Evolutionary conservation across 1,140 invertebrate genomes (phyloP).

Genomic region (Planococcus citri): DNA sequence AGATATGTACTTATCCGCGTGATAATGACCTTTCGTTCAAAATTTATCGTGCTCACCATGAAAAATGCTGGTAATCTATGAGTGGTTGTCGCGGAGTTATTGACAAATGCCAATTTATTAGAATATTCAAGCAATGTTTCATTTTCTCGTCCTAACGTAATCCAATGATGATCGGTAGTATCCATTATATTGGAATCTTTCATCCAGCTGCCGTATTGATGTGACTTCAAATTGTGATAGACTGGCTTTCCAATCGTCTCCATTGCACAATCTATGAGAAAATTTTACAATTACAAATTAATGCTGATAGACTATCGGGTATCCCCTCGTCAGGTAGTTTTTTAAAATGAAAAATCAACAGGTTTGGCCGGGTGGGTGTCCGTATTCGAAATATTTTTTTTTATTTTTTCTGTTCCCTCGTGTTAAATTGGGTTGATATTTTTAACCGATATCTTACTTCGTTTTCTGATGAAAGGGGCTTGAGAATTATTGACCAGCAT

Average conservation of each 20-base stretch:
- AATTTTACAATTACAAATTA: not conserved
- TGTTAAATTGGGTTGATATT: no score
- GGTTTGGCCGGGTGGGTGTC: no score
- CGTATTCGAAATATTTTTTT: no score
- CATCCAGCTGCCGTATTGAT: slow-evolving; percentile 53
- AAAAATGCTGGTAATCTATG: no score
- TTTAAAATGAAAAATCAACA: no score
- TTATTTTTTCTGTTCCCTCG: no score
- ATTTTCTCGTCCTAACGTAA: slow-evolving; percentile 60
- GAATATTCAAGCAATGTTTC: slow-evolving; percentile 61
- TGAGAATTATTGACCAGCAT: not conserved
- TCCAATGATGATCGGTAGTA: slow-evolving; percentile 62
- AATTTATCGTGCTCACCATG: slow-evolving; percentile 25
- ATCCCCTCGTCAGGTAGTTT: no score
- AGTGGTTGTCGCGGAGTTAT: slow-evolving; percentile 36
- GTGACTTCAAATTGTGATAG: slow-evolving; percentile 62
- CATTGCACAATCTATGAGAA: slow-evolving; percentile 62
- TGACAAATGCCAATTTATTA: slow-evolving; percentile 54
- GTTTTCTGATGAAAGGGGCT: not conserved
- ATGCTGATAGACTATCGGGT: no score
- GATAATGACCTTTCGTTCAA: no score
- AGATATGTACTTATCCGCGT: no score
- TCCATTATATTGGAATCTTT: slow-evolving; percentile 45
- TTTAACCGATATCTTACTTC: no score
- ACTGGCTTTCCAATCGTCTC: slow-evolving; percentile 87